Base-by-base conservation (phyloP, 2,797 vertebrate species). In the Cossypha caffra region DNA sequence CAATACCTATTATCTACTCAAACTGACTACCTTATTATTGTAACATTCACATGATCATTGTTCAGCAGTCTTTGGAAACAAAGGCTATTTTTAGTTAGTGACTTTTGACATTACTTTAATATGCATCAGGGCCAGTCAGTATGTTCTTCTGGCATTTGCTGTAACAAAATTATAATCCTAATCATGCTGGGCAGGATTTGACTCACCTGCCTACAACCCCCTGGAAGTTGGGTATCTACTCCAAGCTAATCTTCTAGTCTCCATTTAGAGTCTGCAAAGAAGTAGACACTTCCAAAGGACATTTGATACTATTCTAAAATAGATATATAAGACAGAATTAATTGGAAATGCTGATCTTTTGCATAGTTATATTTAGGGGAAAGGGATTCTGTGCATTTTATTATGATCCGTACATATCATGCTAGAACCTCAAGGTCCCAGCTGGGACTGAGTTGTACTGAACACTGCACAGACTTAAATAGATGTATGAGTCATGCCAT, bases 1-100 rank as follows among this genome's bases (percentile, higher is more conserved):
- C 64, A 93, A 86, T 91, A 87, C 66, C 33, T 91, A 94, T 82
- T 88, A 92, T 92, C 72, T 93, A 50, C 75, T 92, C 91, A 94
- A 95, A 85, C 38, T 71, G 59, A 88, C 80, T 93, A 71, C 63
- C 29, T 87, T 80, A 87, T 94, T 92, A 95, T 87, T 86, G 57
- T 40, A 89, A 33, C 35, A 69, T 82, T 94, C 64, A 43, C 50
- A 91, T 61, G 64, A 88, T 62, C 72, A 89, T 89, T 93, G 81
- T 93, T 96, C 84, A 73, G 31, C 52, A 92, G 72, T 54, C 91
- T 83, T 88, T 77, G 54, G 80, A 95, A 96, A 93, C 75, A 92
- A 96, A 95, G 47, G 47, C 54, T 91, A 78, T 83, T 87, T 95
- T 93, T 85, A 86, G 72, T 77, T 87, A 80, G 61, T 55, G 95